Percentiles rank a stretch among this genome's conserved stretches.
These are phyloP conservation scores for Brachyrhaphis roseni DNA, from an alignment of 2,797 vertebrate genomes.

Conservation along the genomic window DNA sequence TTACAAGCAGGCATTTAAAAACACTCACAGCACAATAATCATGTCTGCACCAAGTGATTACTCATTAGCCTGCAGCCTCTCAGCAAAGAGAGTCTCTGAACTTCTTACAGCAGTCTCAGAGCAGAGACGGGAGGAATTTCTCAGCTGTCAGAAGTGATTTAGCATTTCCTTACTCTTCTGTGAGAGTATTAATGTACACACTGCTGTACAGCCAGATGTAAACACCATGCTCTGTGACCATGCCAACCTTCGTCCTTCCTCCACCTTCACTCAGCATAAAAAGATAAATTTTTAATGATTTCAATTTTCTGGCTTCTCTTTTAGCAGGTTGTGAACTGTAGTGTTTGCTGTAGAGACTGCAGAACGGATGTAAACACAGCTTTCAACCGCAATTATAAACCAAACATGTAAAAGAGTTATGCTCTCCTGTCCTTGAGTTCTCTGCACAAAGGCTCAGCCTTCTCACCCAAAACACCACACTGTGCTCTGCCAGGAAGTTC, in stretches of 20 bases:
- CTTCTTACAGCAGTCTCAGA: slow-evolving; percentile 27
- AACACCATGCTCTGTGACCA: slow-evolving; percentile 49
- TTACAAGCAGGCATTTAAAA: slow-evolving; percentile 9
- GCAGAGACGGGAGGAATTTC: slow-evolving; percentile 47
- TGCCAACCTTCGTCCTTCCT: slow-evolving; percentile 17
- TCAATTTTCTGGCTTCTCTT: slow-evolving; percentile 50
- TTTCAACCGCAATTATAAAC: slow-evolving; percentile 78
- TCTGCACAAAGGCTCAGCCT: slow-evolving; percentile 55
- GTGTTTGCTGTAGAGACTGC: slow-evolving; percentile 48
- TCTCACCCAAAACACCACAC: slow-evolving; percentile 44
- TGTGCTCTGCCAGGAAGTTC: slow-evolving; percentile 42
- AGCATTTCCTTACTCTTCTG: slow-evolving; percentile 55
- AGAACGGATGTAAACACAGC: slow-evolving; percentile 72
- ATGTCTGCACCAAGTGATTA: slow-evolving; percentile 21
- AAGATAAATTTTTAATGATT: slow-evolving; percentile 36
- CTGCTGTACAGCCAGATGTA: slow-evolving; percentile 53
- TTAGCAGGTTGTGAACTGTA: slow-evolving; percentile 42
- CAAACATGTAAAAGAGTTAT: slow-evolving; percentile 61
- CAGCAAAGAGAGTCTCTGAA: slow-evolving; percentile 15
- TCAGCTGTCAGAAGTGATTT: slow-evolving; percentile 67
- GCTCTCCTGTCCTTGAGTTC: slow-evolving; percentile 50
- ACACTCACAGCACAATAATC: slow-evolving; percentile 9
- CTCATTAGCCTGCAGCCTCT: slow-evolving; percentile 45
- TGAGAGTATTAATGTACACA: slow-evolving; percentile 41
- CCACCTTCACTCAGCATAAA: not conserved